Conservation (phyloP, 35 echinoderm and acorn worm genomes). For the Apostichopus californicus region DNA sequence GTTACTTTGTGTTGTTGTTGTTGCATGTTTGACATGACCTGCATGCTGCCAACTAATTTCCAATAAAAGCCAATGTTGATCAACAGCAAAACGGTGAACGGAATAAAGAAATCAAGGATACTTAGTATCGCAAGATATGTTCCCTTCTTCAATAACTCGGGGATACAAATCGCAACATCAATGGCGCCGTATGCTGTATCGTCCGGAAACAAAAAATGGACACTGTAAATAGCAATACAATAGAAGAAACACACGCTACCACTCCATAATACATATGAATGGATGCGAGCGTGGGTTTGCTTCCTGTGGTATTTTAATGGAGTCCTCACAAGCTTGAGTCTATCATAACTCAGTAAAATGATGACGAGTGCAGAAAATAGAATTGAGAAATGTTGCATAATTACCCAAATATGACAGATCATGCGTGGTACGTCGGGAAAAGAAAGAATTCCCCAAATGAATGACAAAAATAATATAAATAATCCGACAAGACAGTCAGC, state of each 20-base stretch:
- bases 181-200: not conserved
- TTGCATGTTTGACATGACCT: not conserved
- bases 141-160: not conserved
- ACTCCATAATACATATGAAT: not conserved
- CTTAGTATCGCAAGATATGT: not conserved
- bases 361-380: constrained; percentile 29
- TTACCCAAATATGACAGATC: constrained; percentile 14
- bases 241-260: not conserved
- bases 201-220: not conserved
- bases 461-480: not conserved
- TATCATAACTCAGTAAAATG: constrained; percentile 27
- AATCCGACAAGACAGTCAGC: constrained; percentile 26
- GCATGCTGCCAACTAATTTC: not conserved
- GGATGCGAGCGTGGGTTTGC: not conserved
- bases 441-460: constrained; percentile 25
- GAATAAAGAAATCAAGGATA: constrained; percentile 22
- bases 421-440: not conserved
- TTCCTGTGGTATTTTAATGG: constrained; percentile 23
- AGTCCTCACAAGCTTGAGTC: constrained; percentile 2
- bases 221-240: not conserved
- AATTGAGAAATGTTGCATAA: not conserved
- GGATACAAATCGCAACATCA: not conserved
- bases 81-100: not conserved
- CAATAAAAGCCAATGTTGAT: constrained; percentile 11
- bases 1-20: not conserved